phyloP scores from a whole-genome alignment of 2,113 vertebrate species.

The Gobius niger region DNA sequence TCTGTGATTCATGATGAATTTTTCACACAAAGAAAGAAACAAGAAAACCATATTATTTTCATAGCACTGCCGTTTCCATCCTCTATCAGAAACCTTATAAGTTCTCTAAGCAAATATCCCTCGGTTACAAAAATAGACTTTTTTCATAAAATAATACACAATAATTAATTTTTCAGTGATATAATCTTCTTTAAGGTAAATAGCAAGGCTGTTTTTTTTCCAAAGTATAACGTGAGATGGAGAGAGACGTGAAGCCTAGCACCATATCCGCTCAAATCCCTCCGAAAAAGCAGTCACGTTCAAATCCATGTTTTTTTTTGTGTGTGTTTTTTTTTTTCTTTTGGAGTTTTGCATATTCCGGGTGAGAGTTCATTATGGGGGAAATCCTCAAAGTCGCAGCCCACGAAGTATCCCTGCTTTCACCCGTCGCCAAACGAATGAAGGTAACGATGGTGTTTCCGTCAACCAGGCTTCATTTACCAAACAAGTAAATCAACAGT shows the following conservation, averaged over 20 bases:
- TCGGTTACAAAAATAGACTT: slow-evolving; percentile 82
- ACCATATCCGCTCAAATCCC: slow-evolving; percentile 61
- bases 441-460: slow-evolving; percentile 76
- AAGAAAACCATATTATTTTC: slow-evolving; percentile 28
- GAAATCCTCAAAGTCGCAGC: slow-evolving; percentile 51
- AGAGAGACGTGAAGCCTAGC: slow-evolving; percentile 69
- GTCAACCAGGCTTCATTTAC: slow-evolving; percentile 72
- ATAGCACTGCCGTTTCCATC: slow-evolving; percentile 19
- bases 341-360: slow-evolving; percentile 76
- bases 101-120: slow-evolving; percentile 70
- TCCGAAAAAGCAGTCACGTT: slow-evolving; percentile 6
- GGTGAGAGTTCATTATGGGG: slow-evolving; percentile 43
- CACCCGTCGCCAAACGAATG: slow-evolving; percentile 77
- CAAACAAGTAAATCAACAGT: slow-evolving; percentile 68
- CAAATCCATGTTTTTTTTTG: slow-evolving; percentile 37
- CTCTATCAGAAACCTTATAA: slow-evolving; percentile 47
- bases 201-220: slow-evolving; percentile 72
- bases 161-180: slow-evolving; percentile 65
- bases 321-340: no score
- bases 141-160: slow-evolving; percentile 80
- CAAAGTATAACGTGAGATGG: slow-evolving; percentile 63
- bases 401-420: slow-evolving; percentile 71
- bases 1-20: slow-evolving; percentile 45
- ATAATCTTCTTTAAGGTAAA: slow-evolving; percentile 77
- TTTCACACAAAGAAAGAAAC: slow-evolving; percentile 26